Base-by-base conservation (phyloP, 2,113 vertebrate genomes). In the Ptychochromis oligacanthus region DNA sequence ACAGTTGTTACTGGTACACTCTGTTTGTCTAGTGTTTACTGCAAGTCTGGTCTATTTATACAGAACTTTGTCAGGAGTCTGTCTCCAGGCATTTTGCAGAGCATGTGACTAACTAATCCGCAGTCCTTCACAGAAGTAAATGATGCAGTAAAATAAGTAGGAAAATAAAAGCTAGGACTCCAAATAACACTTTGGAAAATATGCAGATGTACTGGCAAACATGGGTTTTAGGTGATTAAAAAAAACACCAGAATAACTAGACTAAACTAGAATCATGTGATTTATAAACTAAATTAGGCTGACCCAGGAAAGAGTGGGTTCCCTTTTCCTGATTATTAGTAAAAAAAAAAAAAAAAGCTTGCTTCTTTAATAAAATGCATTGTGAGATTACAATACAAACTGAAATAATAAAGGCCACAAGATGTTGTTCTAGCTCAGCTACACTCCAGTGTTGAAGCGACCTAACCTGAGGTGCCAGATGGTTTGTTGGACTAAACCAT, bases 11-110 rank as follows among this genome's bases (percentile, higher is more conserved):
- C 15, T 24, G 59, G 58, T 60, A 10, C 2, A 18, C 3, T 57
- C 31, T 61, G 38, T 79, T 72, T 77, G 40, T 83, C 0, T 11
- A 2, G 54, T 54, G 64, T 81, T 86, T 72, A 82, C 60, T 24
- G 20, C 77, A 11, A 80, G 54, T 82, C 52, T 46, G 3, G 20
- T 70, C 83, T 89, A 85, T 85, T 89, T 89, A 79, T 38, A 54
- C 31, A 67, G 54, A 80, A 76, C 78, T 79, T 90, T 11, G 78
- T 87, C 49, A 80, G 9, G 38, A 62, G 34, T 62, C 64, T 46
- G 64, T 62, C 82, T 84, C 18, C 2, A 1, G 56, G 88, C 86
- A 79, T 79, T 90, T 87, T 82, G 80, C 59, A 43, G 52, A 77
- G 43, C 80, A 80, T n/a, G 59, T 58, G 65, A 9, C 22, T 14